phyloP scores from a whole-genome alignment of 1,140 invertebrate species.

The Bombyx mori region ASM3026992v2 NC_085121.1:14509001-14509500 shows the following conservation, averaged over 20 bases:
- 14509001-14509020: slow-evolving; percentile 19
- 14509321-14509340: too few species aligned
- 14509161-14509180: slow-evolving; percentile 95
- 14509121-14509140: slow-evolving; percentile 90
- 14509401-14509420: too few species aligned
- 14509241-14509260: slow-evolving; percentile 70
- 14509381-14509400: too few species aligned
- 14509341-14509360: too few species aligned
- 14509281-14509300: too few species aligned
- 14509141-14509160: slow-evolving; percentile 96
- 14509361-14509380: too few species aligned
- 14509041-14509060: slow-evolving; percentile 71
- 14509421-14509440: too few species aligned
- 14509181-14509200: slow-evolving; percentile 96
- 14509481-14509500: too few species aligned
- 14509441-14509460: too few species aligned
- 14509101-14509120: slow-evolving; percentile 94
- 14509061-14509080: slow-evolving; percentile 82
- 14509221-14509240: slow-evolving; percentile 83
- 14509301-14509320: too few species aligned
- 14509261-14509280: too few species aligned
- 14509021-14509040: slow-evolving; percentile 16
- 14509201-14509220: slow-evolving; percentile 91
- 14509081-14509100: slow-evolving; percentile 89
- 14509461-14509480: too few species aligned